Percentiles rank a stretch among this genome's conserved stretches.
These are phyloP conservation scores for Sphecodes monilicornis DNA, from an alignment of 2,888 invertebrate species.

Conservation along the genomic window DNA sequence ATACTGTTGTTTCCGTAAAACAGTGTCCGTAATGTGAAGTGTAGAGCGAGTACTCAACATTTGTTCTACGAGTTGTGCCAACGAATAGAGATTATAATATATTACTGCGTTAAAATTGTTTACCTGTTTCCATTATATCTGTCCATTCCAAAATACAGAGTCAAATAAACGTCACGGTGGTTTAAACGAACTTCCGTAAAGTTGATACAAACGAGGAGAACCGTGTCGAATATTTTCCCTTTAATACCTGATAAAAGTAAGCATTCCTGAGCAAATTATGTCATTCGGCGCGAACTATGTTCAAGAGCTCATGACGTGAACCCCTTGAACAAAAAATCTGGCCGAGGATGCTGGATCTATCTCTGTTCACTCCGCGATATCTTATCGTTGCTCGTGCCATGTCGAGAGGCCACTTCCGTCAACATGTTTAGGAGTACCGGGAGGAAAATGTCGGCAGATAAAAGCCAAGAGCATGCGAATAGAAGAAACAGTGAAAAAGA, in stretches of 20 bases:
- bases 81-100: neutral
- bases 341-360: slow-evolving; percentile 29
- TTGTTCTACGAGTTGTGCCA: neutral
- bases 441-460: slow-evolving; percentile 24
- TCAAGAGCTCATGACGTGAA: slow-evolving; percentile 36
- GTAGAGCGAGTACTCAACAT: neutral
- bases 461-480: slow-evolving; percentile 26
- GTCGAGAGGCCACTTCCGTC: slow-evolving; percentile 60
- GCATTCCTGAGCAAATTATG: slow-evolving; percentile 16
- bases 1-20: neutral
- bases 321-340: slow-evolving; percentile 37
- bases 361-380: slow-evolving; percentile 26
- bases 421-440: slow-evolving; percentile 43
- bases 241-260: slow-evolving; percentile 36
- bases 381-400: slow-evolving; percentile 53
- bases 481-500: slow-evolving; percentile 37
- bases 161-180: neutral
- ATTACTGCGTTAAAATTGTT: neutral
- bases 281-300: slow-evolving; percentile 38
- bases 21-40: neutral
- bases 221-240: slow-evolving; percentile 14
- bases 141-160: neutral
- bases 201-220: neutral
- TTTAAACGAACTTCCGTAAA: slow-evolving; percentile 1
- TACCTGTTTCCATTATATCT: neutral